Evolutionary conservation across 2,888 invertebrate species (phyloP).

Genomic region (Arrhopalites spinosus): DNA sequence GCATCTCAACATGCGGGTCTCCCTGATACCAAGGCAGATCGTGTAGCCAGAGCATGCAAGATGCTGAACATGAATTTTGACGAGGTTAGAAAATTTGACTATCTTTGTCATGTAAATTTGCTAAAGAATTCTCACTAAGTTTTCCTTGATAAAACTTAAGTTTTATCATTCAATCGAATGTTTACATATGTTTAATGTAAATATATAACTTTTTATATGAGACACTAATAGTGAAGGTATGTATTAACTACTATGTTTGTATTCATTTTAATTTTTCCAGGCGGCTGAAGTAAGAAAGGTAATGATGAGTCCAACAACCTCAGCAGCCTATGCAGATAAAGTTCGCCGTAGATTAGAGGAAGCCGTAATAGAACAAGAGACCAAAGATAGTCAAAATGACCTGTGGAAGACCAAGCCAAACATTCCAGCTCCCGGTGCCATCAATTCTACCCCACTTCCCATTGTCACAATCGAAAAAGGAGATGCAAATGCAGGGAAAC

Average conservation of each 20-base stretch:
- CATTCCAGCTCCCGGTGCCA: neutral
- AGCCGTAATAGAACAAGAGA: slow-evolving; percentile 9
- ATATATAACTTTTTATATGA: neutral
- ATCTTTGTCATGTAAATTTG: slow-evolving; percentile 1
- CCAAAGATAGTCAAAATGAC: neutral
- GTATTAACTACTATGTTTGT: neutral
- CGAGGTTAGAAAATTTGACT: slow-evolving; percentile 12
- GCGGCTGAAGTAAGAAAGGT: slow-evolving; percentile 13
- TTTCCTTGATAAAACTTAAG: no score
- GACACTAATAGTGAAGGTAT: no score
- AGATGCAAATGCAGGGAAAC: neutral
- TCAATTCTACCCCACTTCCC: neutral
- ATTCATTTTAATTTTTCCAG: slow-evolving; percentile 20
- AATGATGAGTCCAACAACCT: slow-evolving; percentile 26
- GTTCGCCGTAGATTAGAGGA: slow-evolving; percentile 24
- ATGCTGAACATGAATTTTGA: slow-evolving; percentile 16
- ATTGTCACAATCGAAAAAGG: neutral
- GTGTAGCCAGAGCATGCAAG: slow-evolving; percentile 22
- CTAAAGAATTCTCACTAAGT: no score
- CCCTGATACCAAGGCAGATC: slow-evolving; percentile 28
- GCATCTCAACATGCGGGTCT: slow-evolving; percentile 33
- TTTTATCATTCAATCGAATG: neutral
- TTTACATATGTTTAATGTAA: neutral
- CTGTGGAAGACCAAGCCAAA: neutral
- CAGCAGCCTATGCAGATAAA: slow-evolving; percentile 27